These are phyloP conservation scores for Clytia hemisphaerica DNA, from an alignment of 30 jellyfish, hydroid and myxozoan genomes.

Conservation along the genomic window DNA sequence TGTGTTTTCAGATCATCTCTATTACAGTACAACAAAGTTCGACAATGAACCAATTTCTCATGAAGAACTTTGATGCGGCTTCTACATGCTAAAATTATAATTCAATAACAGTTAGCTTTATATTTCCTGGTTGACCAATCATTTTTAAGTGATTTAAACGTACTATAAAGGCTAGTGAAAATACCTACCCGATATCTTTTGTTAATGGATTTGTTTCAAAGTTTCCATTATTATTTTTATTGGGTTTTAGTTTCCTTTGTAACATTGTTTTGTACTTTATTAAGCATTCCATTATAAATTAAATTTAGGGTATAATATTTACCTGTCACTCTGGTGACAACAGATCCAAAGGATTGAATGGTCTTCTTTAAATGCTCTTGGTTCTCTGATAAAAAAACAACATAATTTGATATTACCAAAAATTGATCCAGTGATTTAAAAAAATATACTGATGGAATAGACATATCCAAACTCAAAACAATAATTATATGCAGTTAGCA, in stretches of 20 bases:
- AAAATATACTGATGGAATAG: background rate
- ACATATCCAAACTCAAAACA: no score
- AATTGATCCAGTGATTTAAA: background rate
- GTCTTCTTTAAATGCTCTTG: constrained; percentile 88
- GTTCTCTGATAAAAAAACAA: constrained; percentile 38
- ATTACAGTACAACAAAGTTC: constrained; percentile 71
- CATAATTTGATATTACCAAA: background rate
- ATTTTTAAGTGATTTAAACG: background rate
- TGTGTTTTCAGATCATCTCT: constrained; percentile 83
- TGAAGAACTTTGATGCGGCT: constrained; percentile 44
- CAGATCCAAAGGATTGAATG: constrained; percentile 87
- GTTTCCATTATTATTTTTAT: no score
- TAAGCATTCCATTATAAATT: no score
- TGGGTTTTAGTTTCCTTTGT: no score
- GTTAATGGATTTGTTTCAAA: no score
- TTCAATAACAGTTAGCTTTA: background rate
- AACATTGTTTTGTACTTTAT: no score
- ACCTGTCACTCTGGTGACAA: constrained; percentile 84
- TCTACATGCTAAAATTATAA: constrained; percentile 18
- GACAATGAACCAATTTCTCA: constrained; percentile 76
- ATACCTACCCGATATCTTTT: no score
- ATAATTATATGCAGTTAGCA: no score
- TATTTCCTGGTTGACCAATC: no score
- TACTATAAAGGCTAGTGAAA: no score
- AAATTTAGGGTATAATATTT: no score